Conservation (phyloP, 2,888 invertebrate species). For the Torymus tubicola region DNA sequence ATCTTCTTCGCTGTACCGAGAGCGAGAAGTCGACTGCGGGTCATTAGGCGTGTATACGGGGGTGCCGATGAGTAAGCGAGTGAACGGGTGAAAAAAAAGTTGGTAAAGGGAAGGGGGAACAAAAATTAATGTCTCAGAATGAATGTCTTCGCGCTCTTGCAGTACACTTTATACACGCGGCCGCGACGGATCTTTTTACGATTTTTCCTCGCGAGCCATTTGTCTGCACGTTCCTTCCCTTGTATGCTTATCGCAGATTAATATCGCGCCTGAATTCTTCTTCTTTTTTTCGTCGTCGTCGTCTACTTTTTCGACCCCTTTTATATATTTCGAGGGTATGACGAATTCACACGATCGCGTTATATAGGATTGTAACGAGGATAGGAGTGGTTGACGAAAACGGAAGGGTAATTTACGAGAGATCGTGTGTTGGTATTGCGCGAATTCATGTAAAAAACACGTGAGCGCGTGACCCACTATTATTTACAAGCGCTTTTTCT, state of each 20-base stretch:
- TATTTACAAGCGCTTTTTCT: slow-evolving; percentile 37
- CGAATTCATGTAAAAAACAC: background rate
- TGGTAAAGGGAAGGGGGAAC: slow-evolving; percentile 67
- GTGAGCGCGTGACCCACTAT: slow-evolving; percentile 5
- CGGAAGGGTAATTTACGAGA: no score
- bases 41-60: slow-evolving; percentile 70
- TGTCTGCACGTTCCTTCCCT: slow-evolving; percentile 59
- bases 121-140: slow-evolving; percentile 77
- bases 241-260: slow-evolving; percentile 56
- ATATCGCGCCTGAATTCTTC: slow-evolving; percentile 28
- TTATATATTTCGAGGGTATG: no score
- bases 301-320: no score
- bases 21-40: slow-evolving; percentile 64
- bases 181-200: slow-evolving; percentile 65
- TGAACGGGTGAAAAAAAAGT: slow-evolving; percentile 37
- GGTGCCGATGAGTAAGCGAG: slow-evolving; percentile 54
- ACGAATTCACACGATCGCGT: no score
- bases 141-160: slow-evolving; percentile 70
- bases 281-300: no score
- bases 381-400: no score
- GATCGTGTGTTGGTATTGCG: no score
- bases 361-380: no score
- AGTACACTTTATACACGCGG: slow-evolving; percentile 15
- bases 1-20: slow-evolving; percentile 6
- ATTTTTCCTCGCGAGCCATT: slow-evolving; percentile 73